Conservation (phyloP, 2,797 vertebrate genomes). For the Schizothorax lantsangensis region DNA sequence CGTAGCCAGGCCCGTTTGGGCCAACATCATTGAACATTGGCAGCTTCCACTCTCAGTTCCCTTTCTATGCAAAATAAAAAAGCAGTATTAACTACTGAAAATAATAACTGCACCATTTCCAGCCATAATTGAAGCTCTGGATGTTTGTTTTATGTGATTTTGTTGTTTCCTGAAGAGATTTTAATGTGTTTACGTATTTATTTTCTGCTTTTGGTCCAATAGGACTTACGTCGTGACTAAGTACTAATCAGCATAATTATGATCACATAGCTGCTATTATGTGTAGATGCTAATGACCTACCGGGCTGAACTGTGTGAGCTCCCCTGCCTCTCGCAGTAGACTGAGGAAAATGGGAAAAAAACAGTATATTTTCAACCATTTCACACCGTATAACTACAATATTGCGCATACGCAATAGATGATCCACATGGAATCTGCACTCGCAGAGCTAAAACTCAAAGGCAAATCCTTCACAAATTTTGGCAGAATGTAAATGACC, state of each 20-base stretch:
- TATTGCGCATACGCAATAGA: constrained; percentile 6
- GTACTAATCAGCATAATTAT: constrained; percentile 55
- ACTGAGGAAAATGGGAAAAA: background rate
- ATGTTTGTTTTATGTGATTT: constrained; percentile 42
- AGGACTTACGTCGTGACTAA: constrained; percentile 31
- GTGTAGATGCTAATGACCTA: constrained; percentile 44
- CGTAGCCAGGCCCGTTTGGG: background rate
- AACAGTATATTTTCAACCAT: background rate
- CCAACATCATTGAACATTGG: background rate
- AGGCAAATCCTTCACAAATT: background rate
- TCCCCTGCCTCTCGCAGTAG: background rate
- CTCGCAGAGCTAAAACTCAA: background rate
- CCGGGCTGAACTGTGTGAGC: background rate
- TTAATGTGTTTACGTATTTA: constrained; percentile 41
- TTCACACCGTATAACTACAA: background rate
- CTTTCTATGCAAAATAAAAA: background rate
- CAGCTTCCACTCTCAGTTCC: background rate
- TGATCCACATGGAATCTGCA: background rate
- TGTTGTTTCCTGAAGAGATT: constrained; percentile 27
- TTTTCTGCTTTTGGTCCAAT: constrained; percentile 19
- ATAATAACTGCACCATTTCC: background rate
- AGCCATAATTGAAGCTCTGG: background rate
- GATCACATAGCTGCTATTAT: constrained; percentile 47
- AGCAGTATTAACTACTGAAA: background rate
- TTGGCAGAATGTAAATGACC: constrained; percentile 7